phyloP scores from a whole-genome alignment of 2,797 vertebrate species.

The Allobates femoralis region DNA sequence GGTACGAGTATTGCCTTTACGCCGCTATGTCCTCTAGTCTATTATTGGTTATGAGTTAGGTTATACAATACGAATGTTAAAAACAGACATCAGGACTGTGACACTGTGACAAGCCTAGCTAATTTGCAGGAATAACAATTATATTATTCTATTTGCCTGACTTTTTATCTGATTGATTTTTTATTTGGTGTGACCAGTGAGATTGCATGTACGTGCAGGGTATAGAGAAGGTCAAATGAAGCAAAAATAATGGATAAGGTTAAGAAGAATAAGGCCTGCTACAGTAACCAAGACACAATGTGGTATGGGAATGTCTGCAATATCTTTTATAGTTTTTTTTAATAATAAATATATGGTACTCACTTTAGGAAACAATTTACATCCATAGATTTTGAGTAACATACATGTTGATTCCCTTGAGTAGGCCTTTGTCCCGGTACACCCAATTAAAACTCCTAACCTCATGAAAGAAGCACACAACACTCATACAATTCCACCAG shows the following conservation, averaged over 20 bases:
- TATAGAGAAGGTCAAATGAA: conserved; percentile 37
- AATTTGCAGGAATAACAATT: conserved; percentile 41
- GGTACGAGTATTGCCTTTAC: background rate
- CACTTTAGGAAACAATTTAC: no score
- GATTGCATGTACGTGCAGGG: conserved; percentile 20
- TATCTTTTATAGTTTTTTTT: background rate
- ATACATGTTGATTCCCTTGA: no score
- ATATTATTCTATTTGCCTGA: conserved; percentile 41
- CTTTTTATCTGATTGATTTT: conserved; percentile 52
- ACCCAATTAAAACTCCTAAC: no score
- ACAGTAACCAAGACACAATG: background rate
- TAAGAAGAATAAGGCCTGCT: background rate
- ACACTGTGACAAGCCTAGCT: conserved; percentile 35
- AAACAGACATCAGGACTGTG: conserved; percentile 31
- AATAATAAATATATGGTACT: no score
- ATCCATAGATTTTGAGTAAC: no score
- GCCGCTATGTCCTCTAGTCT: conserved; percentile 15
- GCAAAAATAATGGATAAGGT: conserved; percentile 24
- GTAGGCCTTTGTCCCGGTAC: no score
- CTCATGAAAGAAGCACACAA: no score
- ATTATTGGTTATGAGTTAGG: background rate
- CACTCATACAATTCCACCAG: no score
- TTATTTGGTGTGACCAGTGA: conserved; percentile 50
- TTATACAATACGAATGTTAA: background rate
- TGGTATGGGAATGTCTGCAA: background rate